phyloP scores from a whole-genome alignment of 2,888 invertebrate species.

The Philopedon plagiatum region DNA sequence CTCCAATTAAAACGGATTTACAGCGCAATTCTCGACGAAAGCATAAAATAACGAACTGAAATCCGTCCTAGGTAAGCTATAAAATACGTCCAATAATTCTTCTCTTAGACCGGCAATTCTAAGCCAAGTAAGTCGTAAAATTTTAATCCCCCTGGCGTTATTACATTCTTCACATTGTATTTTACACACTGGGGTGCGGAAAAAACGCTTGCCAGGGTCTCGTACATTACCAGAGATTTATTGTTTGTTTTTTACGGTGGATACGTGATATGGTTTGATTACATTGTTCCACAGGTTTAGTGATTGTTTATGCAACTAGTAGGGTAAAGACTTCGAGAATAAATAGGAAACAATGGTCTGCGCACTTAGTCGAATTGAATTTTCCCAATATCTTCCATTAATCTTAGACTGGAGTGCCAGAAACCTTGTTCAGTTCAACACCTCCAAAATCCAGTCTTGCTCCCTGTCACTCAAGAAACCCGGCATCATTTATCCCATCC shows the following conservation, averaged over 20 bases:
- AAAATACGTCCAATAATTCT: constrained; percentile 37
- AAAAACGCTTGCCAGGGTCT: constrained; percentile 26
- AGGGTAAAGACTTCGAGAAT: too few relatives aligned
- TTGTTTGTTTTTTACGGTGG: constrained; percentile 19
- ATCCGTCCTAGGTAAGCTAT: constrained; percentile 22
- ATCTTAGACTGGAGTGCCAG: too few relatives aligned
- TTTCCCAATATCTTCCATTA: too few relatives aligned
- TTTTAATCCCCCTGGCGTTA: constrained; percentile 28
- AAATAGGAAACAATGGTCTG: too few relatives aligned
- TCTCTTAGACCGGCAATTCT: constrained; percentile 22
- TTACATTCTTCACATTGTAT: constrained; percentile 47
- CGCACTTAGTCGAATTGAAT: too few relatives aligned
- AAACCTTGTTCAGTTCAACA: too few relatives aligned
- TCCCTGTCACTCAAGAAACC: too few relatives aligned
- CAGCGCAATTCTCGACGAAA: constrained; percentile 14
- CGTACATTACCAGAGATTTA: constrained; percentile 36
- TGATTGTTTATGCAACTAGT: too few relatives aligned
- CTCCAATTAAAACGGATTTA: constrained; percentile 28
- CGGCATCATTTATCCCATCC: too few relatives aligned
- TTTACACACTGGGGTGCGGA: constrained; percentile 22
- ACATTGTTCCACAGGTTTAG: background rate
- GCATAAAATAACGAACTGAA: constrained; percentile 8
- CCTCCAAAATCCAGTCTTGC: too few relatives aligned
- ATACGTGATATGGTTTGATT: constrained; percentile 2
- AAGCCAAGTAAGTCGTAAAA: constrained; percentile 23